Percentiles rank a stretch among this genome's conserved stretches.
Evolutionary conservation across 1,140 invertebrate genomes (phyloP).

Genomic region (Drosophila mauritiana): DNA sequence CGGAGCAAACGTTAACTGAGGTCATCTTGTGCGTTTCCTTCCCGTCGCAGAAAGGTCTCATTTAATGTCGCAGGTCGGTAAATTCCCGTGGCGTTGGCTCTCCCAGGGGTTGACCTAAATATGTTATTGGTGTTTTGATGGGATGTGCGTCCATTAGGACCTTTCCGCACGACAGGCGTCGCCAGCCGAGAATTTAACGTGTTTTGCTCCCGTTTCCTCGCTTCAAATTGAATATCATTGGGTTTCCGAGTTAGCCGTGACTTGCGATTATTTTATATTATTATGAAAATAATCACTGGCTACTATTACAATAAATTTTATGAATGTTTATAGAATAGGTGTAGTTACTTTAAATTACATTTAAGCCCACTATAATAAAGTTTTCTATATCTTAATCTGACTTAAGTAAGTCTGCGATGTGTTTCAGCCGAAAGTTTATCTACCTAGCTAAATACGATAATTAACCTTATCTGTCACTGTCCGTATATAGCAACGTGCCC

Average conservation of each 20-base stretch:
- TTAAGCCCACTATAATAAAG: no score
- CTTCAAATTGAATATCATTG: slow-evolving; percentile 16
- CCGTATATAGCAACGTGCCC: slow-evolving; percentile 41
- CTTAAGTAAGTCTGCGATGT: no score
- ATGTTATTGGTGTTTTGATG: slow-evolving; percentile 3
- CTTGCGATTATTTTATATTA: background rate
- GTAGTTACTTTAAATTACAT: no score
- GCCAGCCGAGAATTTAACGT: slow-evolving; percentile 17
- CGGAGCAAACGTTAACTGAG: slow-evolving; percentile 8
- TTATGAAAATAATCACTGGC: no score
- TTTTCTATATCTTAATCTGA: background rate
- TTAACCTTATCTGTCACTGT: slow-evolving; percentile 1
- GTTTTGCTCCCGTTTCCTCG: slow-evolving; percentile 5
- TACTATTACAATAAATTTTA: no score
- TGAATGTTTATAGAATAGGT: no score
- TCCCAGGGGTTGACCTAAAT: slow-evolving; percentile 54
- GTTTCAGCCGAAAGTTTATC: background rate
- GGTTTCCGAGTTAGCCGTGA: background rate
- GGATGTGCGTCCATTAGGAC: slow-evolving; percentile 16
- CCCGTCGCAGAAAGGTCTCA: background rate
- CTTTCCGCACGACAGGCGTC: slow-evolving; percentile 34
- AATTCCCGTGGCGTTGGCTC: slow-evolving; percentile 26
- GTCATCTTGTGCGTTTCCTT: slow-evolving; percentile 14
- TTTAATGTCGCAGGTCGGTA: slow-evolving; percentile 30
- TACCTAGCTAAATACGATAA: background rate